phyloP scores from a whole-genome alignment of 1,140 invertebrate genomes.

The Aphis craccivora region DNA sequence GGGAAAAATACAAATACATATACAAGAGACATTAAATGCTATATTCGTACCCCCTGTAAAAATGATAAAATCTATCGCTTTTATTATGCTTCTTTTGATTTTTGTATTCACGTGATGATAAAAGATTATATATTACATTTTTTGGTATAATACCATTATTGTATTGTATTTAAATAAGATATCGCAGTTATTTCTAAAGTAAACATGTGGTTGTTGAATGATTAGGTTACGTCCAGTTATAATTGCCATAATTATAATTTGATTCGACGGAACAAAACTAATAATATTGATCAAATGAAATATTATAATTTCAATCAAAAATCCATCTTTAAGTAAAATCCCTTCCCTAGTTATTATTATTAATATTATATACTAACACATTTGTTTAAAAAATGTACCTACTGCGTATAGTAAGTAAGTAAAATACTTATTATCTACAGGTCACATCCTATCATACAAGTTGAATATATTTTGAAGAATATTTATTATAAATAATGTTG shows the following conservation, averaged over 20 bases:
- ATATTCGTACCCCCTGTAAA: neutral
- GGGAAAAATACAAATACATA: neutral
- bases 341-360: too few relatives aligned
- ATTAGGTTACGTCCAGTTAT: neutral
- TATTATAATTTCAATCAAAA: too few relatives aligned
- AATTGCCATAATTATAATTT: neutral
- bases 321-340: too few relatives aligned
- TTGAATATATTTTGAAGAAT: too few relatives aligned
- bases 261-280: too few relatives aligned
- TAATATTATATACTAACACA: too few relatives aligned
- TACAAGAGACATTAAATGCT: constrained; percentile 8
- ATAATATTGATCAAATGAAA: too few relatives aligned
- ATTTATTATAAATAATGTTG: too few relatives aligned
- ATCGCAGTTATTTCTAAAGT: neutral
- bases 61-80: constrained; percentile 17
- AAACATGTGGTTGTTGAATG: neutral
- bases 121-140: neutral
- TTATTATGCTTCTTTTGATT: constrained; percentile 1
- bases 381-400: too few relatives aligned
- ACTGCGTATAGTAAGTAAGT: too few relatives aligned
- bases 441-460: too few relatives aligned
- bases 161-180: neutral
- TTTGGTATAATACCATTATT: neutral
- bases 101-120: neutral
- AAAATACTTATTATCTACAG: too few relatives aligned